Evolutionary conservation across 2,888 invertebrate genomes (phyloP), one percentile per base, ranked within the genome.

Genomic region (Drosophila maculinotata): DNA sequence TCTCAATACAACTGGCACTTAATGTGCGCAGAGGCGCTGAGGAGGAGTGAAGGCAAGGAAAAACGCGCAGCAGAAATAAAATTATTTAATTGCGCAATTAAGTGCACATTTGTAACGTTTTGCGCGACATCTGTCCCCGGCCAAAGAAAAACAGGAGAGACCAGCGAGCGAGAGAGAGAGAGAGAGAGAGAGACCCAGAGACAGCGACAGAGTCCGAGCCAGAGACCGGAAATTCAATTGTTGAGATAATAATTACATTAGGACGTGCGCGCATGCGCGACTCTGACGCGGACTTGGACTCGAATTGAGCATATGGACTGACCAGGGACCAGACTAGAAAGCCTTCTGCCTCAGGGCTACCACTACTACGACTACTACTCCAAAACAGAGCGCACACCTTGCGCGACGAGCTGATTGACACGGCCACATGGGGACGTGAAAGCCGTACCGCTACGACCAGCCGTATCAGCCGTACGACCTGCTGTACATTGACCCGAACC

Each of bases 21-120:
- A 60, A 62, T 66, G 63, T 42, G 30, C 20, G 17, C 8, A 5
- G 35, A 14, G 42, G 30, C 26, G 49, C 35, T 25, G 56, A 49
- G 42, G 48, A 42, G 53, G 53, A 45, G 26, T 60, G 45, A 31
- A n/a, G n/a, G 31, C 25, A 54, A 25, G 15, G 44, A 28, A 52
- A 67, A 51, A 77, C 65, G 78, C 77, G 72, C 63, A 68, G 76
- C 65, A 79, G 75, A 82, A 85, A 87, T 88, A 76, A 85, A 88
- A 88, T 88, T 87, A 88, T 89, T 89, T 90, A 89, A 90, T 89
- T 89, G 89, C 87, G 82, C 90, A 89, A 90, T 89, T 89, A 89
- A 89, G 82, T 89, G 88, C 72, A 77, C 87, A 88, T 88, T 89
- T 84, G 85, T 88, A 89, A 85, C 88, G 79, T 87, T 89, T 89